Base-by-base conservation (phyloP, 2,113 vertebrate species). In the Struthidea cinerea region DNA sequence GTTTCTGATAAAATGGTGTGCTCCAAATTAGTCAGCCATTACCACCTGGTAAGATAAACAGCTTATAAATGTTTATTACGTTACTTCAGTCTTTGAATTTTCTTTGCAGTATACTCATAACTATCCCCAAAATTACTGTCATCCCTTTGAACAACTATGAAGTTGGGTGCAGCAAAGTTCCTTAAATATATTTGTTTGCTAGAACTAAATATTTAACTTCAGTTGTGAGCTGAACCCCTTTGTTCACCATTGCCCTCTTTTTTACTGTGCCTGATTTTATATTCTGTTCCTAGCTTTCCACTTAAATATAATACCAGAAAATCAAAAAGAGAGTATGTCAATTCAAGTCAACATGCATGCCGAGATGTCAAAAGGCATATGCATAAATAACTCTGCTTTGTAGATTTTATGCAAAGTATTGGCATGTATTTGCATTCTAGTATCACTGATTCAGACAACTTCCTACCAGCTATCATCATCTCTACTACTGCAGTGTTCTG, bases 401-500 rank as follows among this genome's bases (percentile, higher is more conserved):
- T 67, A 35, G 27, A 78, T 86, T 90, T 96, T 87, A 93, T 96
- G 91, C 53, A 76, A 96, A 92, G 60, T 74, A 74, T 83, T 75
- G 60, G 57, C 67, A 78, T 50, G 37, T 67, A 86, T 95, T 95
- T 97, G 64, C 33, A 24, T 91, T 92, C 61, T 37, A 30, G 21
- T 81, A 78, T 84, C 87, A 92, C 80, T 94, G 91, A 93, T 96
- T 95, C 88, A 84, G 88, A 93, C 77, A 89, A 56, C 75, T 96
- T 92, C 90, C 68, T 88, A 76, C 61, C 44, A 95, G 61, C 84
- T 96, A 78, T 92, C 96, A 94, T 85, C 70, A 80, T 89, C 37
- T 85, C 60, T 84, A 53, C 65, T 87, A 52, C 67, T 81, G 53
- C 0, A 93, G 85, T 16, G 19, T 80, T 37, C 27, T 89, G 91